A percentile compares a stretch with the other conserved stretches of the same genome.
Evolutionary conservation across 2,797 vertebrate genomes (phyloP).

Genomic region (Cyprinella venusta): DNA sequence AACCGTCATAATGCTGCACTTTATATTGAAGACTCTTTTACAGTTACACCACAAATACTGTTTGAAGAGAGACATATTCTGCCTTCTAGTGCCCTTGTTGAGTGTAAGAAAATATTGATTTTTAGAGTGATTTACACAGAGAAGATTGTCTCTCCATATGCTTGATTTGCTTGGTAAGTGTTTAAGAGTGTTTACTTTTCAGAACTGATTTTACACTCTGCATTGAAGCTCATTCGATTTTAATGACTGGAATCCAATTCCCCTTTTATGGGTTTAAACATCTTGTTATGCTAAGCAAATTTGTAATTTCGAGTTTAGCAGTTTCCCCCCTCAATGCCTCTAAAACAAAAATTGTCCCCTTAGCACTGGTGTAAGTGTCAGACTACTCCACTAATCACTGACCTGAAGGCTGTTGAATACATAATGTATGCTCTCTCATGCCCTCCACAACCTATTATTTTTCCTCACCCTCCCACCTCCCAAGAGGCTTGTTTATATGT

Average conservation of each 20-base stretch:
- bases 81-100: neutral
- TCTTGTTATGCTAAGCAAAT: slow-evolving; percentile 11
- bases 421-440: slow-evolving; percentile 80
- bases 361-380: slow-evolving; percentile 41
- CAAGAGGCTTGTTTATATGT: slow-evolving; percentile 61
- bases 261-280: neutral
- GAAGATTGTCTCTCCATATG: slow-evolving; percentile 14
- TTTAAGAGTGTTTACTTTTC: slow-evolving; percentile 23
- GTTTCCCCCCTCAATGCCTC: slow-evolving; percentile 29
- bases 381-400: slow-evolving; percentile 54
- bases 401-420: slow-evolving; percentile 62
- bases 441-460: slow-evolving; percentile 62
- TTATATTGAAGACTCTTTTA: neutral
- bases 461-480: slow-evolving; percentile 49
- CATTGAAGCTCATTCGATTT: slow-evolving; percentile 29
- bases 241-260: slow-evolving; percentile 18
- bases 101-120: slow-evolving; percentile 25
- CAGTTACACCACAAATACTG: neutral
- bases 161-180: slow-evolving; percentile 24
- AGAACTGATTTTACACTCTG: slow-evolving; percentile 1
- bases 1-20: neutral
- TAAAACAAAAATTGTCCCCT: slow-evolving; percentile 35
- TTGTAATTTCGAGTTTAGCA: neutral
- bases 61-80: slow-evolving; percentile 17
- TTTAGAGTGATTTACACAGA: slow-evolving; percentile 18